These are phyloP conservation scores for Pungitius pungitius DNA, from an alignment of 2,113 vertebrate genomes.

Conservation along the genomic window DNA sequence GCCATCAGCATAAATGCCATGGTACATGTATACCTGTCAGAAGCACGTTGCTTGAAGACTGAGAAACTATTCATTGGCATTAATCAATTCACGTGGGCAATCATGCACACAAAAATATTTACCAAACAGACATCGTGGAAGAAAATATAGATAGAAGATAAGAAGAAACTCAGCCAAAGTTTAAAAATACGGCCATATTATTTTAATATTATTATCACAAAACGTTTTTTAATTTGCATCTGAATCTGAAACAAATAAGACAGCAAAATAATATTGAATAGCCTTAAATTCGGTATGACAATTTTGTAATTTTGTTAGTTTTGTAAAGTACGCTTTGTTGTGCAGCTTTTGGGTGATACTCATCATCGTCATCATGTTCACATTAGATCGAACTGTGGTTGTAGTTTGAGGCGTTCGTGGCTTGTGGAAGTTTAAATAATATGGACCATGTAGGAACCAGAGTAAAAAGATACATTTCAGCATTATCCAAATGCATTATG, in stretches of 20 bases:
- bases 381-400: neutral
- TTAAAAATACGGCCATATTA: slow-evolving; percentile 8
- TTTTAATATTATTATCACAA: neutral
- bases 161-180: neutral
- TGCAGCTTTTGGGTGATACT: neutral
- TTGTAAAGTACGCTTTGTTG: neutral
- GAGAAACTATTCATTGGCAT: slow-evolving; percentile 29
- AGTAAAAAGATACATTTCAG: too few relatives aligned
- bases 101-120: slow-evolving; percentile 14
- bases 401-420: neutral
- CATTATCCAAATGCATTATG: neutral
- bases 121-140: slow-evolving; percentile 9
- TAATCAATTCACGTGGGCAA: slow-evolving; percentile 49
- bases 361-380: neutral
- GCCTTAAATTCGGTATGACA: neutral
- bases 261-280: neutral
- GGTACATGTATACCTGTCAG: slow-evolving; percentile 48
- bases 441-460: neutral
- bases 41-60: slow-evolving; percentile 14
- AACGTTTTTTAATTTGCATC: neutral
- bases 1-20: slow-evolving; percentile 54
- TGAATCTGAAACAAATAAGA: neutral
- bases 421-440: neutral
- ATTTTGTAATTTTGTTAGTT: neutral
- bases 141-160: slow-evolving; percentile 3